Evolutionary conservation across 2,888 invertebrate species (phyloP), one percentile per base, ranked within the genome.

Genomic region (Operophtera brumata): DNA sequence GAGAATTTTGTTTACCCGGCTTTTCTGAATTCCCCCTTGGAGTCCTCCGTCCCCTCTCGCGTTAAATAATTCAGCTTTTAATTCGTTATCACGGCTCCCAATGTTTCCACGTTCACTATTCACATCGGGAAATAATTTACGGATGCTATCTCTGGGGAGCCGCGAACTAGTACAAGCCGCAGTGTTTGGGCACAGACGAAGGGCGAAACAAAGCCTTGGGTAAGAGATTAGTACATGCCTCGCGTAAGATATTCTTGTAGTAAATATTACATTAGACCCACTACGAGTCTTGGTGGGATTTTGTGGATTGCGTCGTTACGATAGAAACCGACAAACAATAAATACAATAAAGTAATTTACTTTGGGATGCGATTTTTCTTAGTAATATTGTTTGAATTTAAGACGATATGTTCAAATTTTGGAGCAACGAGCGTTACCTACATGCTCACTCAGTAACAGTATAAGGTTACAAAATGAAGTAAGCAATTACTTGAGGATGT

Each of bases 1-100:
- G 20, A 20, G 20, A 4, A 3, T 20, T 20, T 20, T 20, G 2
- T 20, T 36, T 13, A 6, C 13, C 51, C 56, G 51, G 43, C 47
- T 40, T 43, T 44, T 34, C 14, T 8, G 11, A 11, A 20, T 44
- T 7, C 34, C n/a, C 28, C 4, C n/a, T 34, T 11, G 0, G 1
- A 8, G 26, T 4, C 25, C 26, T 28, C 2, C 74, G 75, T 75
- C 78, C 78, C 81, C 77, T 77, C 80, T 78, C 76, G 82, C 81
- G 81, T 84, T 88, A 87, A 85, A 88, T 88, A 86, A 89, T 90
- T 88, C 86, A 87, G 79, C 80, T 84, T 88, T 88, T 88, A 89
- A 89, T 88, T 88, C 82, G 82, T 86, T 85, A 90, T 86, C 84
- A 79, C 81, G 78, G 77, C 82, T 78, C 78, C 82, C 75, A 75